phyloP scores from a whole-genome alignment of 2,797 vertebrate genomes.

The Danio kyathit region DNA sequence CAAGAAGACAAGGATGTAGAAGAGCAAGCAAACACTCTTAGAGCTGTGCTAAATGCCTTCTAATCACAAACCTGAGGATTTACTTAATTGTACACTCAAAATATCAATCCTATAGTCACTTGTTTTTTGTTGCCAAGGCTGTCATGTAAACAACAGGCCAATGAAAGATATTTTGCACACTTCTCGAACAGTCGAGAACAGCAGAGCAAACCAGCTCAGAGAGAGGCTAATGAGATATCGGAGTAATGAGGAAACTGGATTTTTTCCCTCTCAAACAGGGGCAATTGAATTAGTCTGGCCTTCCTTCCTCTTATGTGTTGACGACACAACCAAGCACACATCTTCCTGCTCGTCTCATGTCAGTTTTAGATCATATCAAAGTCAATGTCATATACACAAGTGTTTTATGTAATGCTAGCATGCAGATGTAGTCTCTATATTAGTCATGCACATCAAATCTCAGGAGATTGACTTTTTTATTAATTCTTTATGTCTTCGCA shows the following conservation, averaged over 20 bases:
- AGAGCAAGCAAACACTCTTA: background rate
- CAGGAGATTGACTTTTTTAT: background rate
- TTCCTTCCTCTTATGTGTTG: slow-evolving; percentile 43
- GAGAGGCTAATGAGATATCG: slow-evolving; percentile 44
- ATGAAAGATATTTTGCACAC: background rate
- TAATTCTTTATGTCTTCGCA: slow-evolving; percentile 10
- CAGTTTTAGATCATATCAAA: slow-evolving; percentile 16
- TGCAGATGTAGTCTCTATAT: background rate
- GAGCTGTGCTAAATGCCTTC: slow-evolving; percentile 19
- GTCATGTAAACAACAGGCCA: background rate
- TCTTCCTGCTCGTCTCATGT: slow-evolving; percentile 12
- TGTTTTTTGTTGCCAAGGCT: slow-evolving; percentile 13
- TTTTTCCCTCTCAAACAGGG: slow-evolving; percentile 30
- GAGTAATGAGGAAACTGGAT: slow-evolving; percentile 49
- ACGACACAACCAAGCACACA: background rate
- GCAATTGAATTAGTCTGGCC: slow-evolving; percentile 51
- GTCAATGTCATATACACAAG: background rate
- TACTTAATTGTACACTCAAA: background rate
- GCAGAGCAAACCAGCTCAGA: background rate
- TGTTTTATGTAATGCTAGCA: slow-evolving; percentile 30
- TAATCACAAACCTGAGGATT: slow-evolving; percentile 13
- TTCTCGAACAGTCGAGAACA: slow-evolving; percentile 6
- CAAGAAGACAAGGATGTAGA: slow-evolving; percentile 10
- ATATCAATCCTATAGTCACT: background rate
- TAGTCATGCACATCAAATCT: slow-evolving; percentile 1